Base-by-base conservation (phyloP, 2,888 invertebrate genomes). In the Junonia oenone region DNA sequence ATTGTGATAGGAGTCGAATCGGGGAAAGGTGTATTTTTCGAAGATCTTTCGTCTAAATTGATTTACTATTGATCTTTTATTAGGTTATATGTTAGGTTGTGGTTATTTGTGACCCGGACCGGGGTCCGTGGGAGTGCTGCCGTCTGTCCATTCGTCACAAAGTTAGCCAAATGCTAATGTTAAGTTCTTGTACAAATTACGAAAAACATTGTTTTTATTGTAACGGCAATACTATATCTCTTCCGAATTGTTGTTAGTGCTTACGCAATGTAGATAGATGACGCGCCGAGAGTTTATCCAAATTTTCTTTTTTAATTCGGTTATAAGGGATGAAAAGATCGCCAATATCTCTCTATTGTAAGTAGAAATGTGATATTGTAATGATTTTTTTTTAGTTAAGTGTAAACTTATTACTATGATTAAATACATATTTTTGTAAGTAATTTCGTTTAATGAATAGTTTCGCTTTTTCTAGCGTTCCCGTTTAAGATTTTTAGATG, bases 351-450 rank as follows among this genome's bases (percentile, higher is more conserved):
- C 86, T 89, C 89, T 88, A 88, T 88, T 88, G 75, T 90, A 86
- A 90, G 89, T 91, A 91, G 90, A 89, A 82, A 87, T 91, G 91
- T 91, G 91, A 91, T 91, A 91, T 90, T 90, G 90, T 89, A 89
- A 78, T 89, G 85, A 79, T 81, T 83, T 87, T 86, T 81, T 40
- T 40, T 75, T 73, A 77, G 73, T 80, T 88, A 85, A 82, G 75
- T 83, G 78, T 88, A 88, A 81, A 85, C 85, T 84, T 88, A 86
- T 83, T 78, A 71, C 76, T 85, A 79, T 76, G 73, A 71, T 81
- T 81, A 76, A 80, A 84, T 79, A 80, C 71, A 85, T 89, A 88
- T 87, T 89, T 90, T 89, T 88, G 83, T 89, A 89, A 86, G 88
- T 89, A 87, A 76, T 80, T 81, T 81, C 77, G 80, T 88, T 86